phyloP scores from a whole-genome alignment of 1,140 invertebrate species.

The silkworm (Bombyx mori) region ASM3026992v2 NC_085126.1:7013001-7013500 shows the following conservation, averaged over 20 bases:
- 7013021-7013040: too few species aligned
- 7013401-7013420: constrained; percentile 53
- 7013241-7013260: constrained; percentile 55
- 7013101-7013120: not conserved
- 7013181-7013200: constrained; percentile 55
- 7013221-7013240: constrained; percentile 29
- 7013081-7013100: too few species aligned
- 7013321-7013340: constrained; percentile 55
- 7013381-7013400: constrained; percentile 34
- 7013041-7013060: too few species aligned
- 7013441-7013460: constrained; percentile 11
- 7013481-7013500: too few species aligned
- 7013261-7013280: constrained; percentile 50
- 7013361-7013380: constrained; percentile 61
- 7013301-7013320: constrained; percentile 35
- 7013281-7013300: constrained; percentile 51
- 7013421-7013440: constrained; percentile 32
- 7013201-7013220: constrained; percentile 50
- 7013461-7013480: too few species aligned
- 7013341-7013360: constrained; percentile 63
- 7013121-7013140: constrained; percentile 31
- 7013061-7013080: too few species aligned
- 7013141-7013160: constrained; percentile 43
- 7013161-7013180: constrained; percentile 33
- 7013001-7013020: too few species aligned